Evolutionary conservation across 2,888 invertebrate genomes (phyloP).

Genomic region (Tetramorium bicarinatum): DNA sequence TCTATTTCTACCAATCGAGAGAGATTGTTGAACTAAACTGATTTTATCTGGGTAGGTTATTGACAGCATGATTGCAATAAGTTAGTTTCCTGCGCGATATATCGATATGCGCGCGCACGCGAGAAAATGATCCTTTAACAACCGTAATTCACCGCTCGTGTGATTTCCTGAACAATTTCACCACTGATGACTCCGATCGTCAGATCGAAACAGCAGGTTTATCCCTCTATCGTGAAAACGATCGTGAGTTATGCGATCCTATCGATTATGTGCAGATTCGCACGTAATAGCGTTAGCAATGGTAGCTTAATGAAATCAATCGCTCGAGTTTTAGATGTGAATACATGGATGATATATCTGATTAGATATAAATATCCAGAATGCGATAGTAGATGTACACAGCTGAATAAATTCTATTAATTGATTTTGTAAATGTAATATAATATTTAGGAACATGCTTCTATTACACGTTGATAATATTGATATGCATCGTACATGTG

Average conservation of each 20-base stretch:
- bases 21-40: constrained; percentile 39
- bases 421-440: constrained; percentile 7
- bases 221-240: constrained; percentile 14
- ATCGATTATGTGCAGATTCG: constrained; percentile 9
- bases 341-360: not conserved
- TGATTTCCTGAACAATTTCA: constrained; percentile 47
- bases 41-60: constrained; percentile 44
- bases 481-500: not conserved
- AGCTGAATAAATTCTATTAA: not conserved
- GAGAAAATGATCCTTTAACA: constrained; percentile 51
- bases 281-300: constrained; percentile 16
- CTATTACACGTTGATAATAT: not conserved
- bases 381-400: not conserved
- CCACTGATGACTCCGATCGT: constrained; percentile 29
- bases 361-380: not conserved
- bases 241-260: constrained; percentile 24
- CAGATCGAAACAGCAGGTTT: constrained; percentile 33
- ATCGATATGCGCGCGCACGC: constrained; percentile 27
- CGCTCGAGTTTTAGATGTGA: not conserved
- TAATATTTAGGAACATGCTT: not conserved
- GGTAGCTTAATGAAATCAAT: constrained; percentile 21
- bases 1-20: constrained; percentile 32
- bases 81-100: constrained; percentile 36
- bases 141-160: constrained; percentile 41
- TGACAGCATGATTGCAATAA: constrained; percentile 34